Base-by-base conservation (phyloP, 2,797 vertebrate species). In the Anas bahamensis region DNA sequence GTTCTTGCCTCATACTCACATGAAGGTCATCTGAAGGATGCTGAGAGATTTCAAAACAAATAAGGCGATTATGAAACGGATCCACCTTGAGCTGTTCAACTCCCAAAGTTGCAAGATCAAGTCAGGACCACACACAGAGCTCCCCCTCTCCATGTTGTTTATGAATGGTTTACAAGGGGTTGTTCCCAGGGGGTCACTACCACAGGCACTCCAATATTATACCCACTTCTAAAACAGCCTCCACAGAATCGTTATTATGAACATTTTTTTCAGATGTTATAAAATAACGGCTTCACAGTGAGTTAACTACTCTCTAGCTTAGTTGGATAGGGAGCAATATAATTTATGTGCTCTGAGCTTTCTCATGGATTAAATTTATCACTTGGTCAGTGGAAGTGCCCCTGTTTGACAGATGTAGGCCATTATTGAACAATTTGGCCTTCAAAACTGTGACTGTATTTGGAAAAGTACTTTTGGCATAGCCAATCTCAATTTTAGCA, bases 191-290 rank as follows among this genome's bases (percentile, higher is more conserved):
- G 90, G 89, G 66, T 93, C 89, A 88, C 93, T 80, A 94, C 86
- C 93, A 89, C 93, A 96, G 92, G 86, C 93, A 89, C 76, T 90
- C 92, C 70, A 88, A 59, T 97, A 92, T 91, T 88, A 90, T 94
- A 95, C 92, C 87, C 83, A 89, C 90, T 92, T 94, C 93, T 96
- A 57, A 94, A 95, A 95, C 9, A 0, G 79, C 77, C 93, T 92
- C 85, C 71, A 88, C 80, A 95, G 94, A 86, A 95, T 85, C 1
- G 1, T 93, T 94, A 92, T 76, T 90, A 89, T 88, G 79, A 91
- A 88, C 82, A 94, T 94, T 95, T 96, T 96, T 96, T 95, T 96
- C 90, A 91, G 87, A 95, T 88, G 90, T 91, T 95, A 94, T 94
- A 93, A 95, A 95, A 88, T 88, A 95, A 68, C 1, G 0, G 76